Evolutionary conservation across 2,113 vertebrate genomes (phyloP), one percentile per base, ranked within the genome.

Genomic region (Colinus virginianus): DNA sequence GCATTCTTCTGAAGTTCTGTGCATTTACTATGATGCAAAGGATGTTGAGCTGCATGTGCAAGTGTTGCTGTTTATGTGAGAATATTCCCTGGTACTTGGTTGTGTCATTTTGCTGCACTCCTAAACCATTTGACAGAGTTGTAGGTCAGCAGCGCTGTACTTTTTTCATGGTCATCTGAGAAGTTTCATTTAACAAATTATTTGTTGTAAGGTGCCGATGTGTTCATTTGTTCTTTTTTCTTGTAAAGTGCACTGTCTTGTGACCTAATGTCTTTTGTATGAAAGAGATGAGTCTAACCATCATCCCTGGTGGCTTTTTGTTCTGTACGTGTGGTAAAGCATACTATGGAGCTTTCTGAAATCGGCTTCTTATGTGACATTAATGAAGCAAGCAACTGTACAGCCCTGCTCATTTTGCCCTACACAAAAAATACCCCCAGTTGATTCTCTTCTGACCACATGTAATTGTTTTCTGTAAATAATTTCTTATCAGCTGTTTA

Each of bases 1-100:
- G 36, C 69, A 75, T 80, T 86, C 86, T 68, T 92, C 46, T 75
- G 77, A 67, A 93, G 17, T 2, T 36, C 69, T 94, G 91, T 72
- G 81, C 11, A 2, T 70, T 81, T 90, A 69, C 80, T 48, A 40
- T 68, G 80, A 46, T 43, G 88, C 0, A 2, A 80, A 80, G 51
- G 68, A 67, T 75, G 38, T 62, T 79, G 46, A 84, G 55, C 51
- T 75, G 46, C 25, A 67, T 80, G 28, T 77, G 30, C 36, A 77
- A 83, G 18, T 74, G 76, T 83, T 90, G 42, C 68, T 87, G 34
- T 90, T 88, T 78, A 17, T 45, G 77, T 80, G 49, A 86, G 64
- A 67, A 59, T 49, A 8, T 88, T 93, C 30, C 8, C 55, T 63
- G 26, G 28, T 75, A 51, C 34, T 81, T 68, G 7, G 19, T 46